phyloP scores from a whole-genome alignment of 2,888 invertebrate genomes.

The Tachina grossa region DNA sequence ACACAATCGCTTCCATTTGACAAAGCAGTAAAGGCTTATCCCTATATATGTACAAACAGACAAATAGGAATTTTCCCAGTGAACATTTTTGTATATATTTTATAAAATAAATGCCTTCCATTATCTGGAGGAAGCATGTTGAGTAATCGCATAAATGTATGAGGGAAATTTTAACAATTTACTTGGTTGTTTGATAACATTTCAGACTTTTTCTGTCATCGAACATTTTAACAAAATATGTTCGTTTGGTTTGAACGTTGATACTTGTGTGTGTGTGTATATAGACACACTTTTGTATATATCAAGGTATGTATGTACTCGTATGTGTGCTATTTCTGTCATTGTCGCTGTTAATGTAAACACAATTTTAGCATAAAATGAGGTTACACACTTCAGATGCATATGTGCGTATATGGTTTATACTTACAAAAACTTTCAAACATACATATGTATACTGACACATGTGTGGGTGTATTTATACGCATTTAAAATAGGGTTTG shows the following conservation, averaged over 20 bases:
- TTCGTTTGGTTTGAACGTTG: neutral
- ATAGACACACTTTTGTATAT: neutral
- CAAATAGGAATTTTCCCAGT: no score
- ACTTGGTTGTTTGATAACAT: no score
- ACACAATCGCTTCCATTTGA: conserved; percentile 46
- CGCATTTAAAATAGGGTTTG: no score
- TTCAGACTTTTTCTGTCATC: no score
- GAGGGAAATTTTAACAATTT: no score
- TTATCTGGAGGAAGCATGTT: no score
- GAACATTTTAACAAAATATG: no score
- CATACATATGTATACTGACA: neutral
- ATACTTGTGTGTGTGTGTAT: neutral
- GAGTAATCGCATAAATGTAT: no score
- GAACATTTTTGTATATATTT: no score
- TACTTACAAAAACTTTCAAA: neutral
- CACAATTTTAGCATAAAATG: conserved; percentile 70
- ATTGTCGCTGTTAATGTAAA: conserved; percentile 68
- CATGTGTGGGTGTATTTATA: neutral
- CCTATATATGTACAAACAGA: neutral
- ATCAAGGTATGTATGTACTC: neutral
- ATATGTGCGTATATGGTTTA: conserved; percentile 40
- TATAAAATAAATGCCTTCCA: no score
- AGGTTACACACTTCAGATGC: conserved; percentile 66
- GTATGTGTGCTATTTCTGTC: conserved; percentile 38
- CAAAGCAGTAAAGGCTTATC: conserved; percentile 28